A percentile compares a stretch with the other conserved stretches of the same genome.
phyloP scores from a whole-genome alignment of 2,113 vertebrate species.

The Prietella phreatophila region DNA sequence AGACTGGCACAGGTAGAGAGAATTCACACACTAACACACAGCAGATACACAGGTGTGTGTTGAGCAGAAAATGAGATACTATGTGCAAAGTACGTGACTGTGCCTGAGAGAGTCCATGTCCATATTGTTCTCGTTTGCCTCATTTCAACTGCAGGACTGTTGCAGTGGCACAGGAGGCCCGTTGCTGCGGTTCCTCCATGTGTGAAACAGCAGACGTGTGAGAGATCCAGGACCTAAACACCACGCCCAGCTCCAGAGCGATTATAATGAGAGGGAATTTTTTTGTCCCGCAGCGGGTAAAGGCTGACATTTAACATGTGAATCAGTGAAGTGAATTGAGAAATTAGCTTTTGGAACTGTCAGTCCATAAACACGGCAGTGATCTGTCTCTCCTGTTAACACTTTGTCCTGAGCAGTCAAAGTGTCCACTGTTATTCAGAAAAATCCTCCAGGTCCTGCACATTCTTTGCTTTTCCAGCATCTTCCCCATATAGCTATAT shows the following conservation, averaged over 20 bases:
- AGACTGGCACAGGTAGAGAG: slow-evolving; percentile 38
- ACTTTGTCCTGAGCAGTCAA: too few relatives aligned
- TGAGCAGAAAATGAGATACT: slow-evolving; percentile 23
- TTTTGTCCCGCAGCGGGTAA: not conserved
- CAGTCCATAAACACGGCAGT: not conserved
- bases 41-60: slow-evolving; percentile 40
- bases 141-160: not conserved
- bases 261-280: slow-evolving; percentile 2
- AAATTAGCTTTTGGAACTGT: slow-evolving; percentile 11
- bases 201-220: slow-evolving; percentile 2
- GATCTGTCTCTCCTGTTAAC: not conserved
- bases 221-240: not conserved
- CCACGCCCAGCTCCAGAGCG: not conserved
- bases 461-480: too few relatives aligned
- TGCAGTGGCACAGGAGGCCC: not conserved
- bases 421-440: too few relatives aligned
- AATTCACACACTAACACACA: slow-evolving; percentile 13
- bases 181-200: not conserved
- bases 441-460: too few relatives aligned
- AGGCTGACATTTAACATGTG: slow-evolving; percentile 1
- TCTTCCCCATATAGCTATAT: too few relatives aligned
- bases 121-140: slow-evolving; percentile 11
- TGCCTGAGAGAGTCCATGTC: not conserved
- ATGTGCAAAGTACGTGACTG: slow-evolving; percentile 16
- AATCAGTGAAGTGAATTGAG: slow-evolving; percentile 9